Base-by-base conservation (phyloP, 2,888 invertebrate genomes). In the Caenorhabditis becei region DNA sequence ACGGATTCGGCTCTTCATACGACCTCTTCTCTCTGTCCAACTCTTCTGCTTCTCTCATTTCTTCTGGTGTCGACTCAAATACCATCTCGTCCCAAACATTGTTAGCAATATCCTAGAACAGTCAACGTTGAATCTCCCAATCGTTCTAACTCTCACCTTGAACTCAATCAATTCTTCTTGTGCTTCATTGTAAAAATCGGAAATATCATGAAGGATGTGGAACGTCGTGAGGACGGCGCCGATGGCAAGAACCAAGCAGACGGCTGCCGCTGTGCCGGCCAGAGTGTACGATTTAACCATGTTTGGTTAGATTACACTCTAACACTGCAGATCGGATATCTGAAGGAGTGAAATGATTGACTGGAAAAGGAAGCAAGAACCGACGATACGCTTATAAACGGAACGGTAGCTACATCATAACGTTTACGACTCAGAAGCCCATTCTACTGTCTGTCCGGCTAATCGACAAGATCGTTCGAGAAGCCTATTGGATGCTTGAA, bases 61-160 rank as follows among this genome's bases (percentile, higher is more conserved):
- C 77, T 67, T 77, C 80, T 35, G 80, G 80, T 7, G 75, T 71
- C n/a, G 79, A 66, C 35, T 75, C 77, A 26, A 53, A 47, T 2
- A 77, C 69, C 80, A 84, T 80, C 28, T 77, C 74, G 11, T 77
- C 75, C 84, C 84, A 84, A 7, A 80, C 80, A 47, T 69, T 78
- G 59, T 82, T 84, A 0, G 84, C 82, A 37, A 82, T 65, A 18
- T 63, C 75, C 84, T 84, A 35, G 1, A 77, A 23, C 16, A 62
- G 24, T 67, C n/a, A 41, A n/a, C 23, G 37, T 49, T 20, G 11
- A 24, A 26, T 20, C 18, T 35, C 49, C 18, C 35, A 2, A 62
- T 35, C 7, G 24, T 53, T 14, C 3, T 14, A n/a, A 14, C 10
- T 32, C 72, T 70, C 24, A 81, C 81, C 72, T 74, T 71, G 66